Evolutionary conservation across 2,888 invertebrate genomes (phyloP), one percentile per base, ranked within the genome.

Genomic region (Coecobrya sp.): DNA sequence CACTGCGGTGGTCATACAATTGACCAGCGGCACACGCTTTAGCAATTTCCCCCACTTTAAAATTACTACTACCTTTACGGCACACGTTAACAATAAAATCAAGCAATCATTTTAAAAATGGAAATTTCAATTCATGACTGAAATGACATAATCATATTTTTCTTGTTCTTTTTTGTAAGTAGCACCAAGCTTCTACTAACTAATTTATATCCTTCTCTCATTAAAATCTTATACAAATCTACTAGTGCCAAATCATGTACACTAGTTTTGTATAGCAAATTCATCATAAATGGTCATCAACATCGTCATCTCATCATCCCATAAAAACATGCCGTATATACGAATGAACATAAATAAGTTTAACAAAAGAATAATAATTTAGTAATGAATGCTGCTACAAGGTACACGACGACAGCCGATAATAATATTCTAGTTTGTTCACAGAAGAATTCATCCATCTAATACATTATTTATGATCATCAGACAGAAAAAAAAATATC

Each of bases 141-240:
- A 49, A 49, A 13, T 49, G 10, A 49, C 10, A 49, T 49, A 49
- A 49, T 13, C 25, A 62, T 16, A 22, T 25, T 22, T 25, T 25
- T 36, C 42, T 52, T 87, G 25, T 13, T 85, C 85, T 89, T 85
- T 96, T 95, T 98, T 98, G 99, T 99, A 97, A 98, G 98, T 76
- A 7, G 25, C 27, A 27, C 25, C 22, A 65, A 16, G 4, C 27
- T 25, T 65, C 8, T 55, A n/a, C n/a, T n/a, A n/a, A n/a, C n/a
- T n/a, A n/a, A n/a, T 55, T 55, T 55, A 55, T 19, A 55, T 55
- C 5, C n/a, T 2, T 55, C 55, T 52, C 55, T 55, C 55, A 19
- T 55, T 55, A 19, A 19, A 16, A 55, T 7, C 49, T 3, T 10
- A 13, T 49, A 36, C 2, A 36, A 36, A 36, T 36, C 36, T 36